Evolutionary conservation across 2,888 invertebrate genomes (phyloP).

Genomic region (Stictocephala bisonia): DNA sequence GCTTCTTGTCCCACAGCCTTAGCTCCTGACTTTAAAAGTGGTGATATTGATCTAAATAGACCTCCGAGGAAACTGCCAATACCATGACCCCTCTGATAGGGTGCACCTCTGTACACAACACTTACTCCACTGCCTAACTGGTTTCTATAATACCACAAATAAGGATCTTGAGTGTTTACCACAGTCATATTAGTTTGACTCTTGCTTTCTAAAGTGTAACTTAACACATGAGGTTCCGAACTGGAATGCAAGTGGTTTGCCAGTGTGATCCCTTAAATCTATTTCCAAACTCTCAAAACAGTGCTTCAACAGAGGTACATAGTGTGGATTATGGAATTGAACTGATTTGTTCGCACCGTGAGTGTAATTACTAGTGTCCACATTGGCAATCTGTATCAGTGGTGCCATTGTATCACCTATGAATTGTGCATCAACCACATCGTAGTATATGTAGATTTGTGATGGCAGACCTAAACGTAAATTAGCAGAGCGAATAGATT

Average conservation of each 20-base stretch:
- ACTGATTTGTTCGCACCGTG: conserved; percentile 43
- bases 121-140: conserved; percentile 36
- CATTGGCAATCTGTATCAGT: conserved; percentile 57
- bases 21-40: conserved; percentile 45
- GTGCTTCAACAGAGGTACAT: conserved; percentile 51
- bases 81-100: conserved; percentile 49
- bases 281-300: conserved; percentile 49
- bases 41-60: conserved; percentile 45
- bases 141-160: neutral
- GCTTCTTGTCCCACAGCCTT: conserved; percentile 44
- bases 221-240: conserved; percentile 45
- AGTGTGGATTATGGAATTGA: conserved; percentile 51
- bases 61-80: conserved; percentile 51
- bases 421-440: conserved; percentile 57
- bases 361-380: conserved; percentile 43
- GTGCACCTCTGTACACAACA: conserved; percentile 44
- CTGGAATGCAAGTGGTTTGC: conserved; percentile 43
- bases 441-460: conserved; percentile 55
- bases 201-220: conserved; percentile 41
- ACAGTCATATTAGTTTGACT: neutral
- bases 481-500: conserved; percentile 12
- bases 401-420: conserved; percentile 58
- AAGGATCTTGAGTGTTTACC: neutral
- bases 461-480: conserved; percentile 41
- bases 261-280: conserved; percentile 48